Conservation (phyloP, 2,113 vertebrate genomes). For the Marmota flaviventris region DNA sequence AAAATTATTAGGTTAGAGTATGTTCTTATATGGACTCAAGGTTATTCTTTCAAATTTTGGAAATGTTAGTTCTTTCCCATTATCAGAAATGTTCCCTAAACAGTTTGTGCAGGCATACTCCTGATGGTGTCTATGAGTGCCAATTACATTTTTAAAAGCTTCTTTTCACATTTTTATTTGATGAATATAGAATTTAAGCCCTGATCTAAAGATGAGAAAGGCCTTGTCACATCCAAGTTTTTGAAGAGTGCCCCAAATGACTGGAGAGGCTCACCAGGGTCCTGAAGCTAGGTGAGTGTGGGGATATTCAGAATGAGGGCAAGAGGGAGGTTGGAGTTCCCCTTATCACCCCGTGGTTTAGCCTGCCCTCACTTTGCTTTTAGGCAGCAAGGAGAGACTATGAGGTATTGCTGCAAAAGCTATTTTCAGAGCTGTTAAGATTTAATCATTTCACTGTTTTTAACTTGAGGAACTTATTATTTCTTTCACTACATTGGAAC, state of each 20-base stretch:
- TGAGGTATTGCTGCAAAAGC: constrained; percentile 70
- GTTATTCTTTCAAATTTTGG: constrained; percentile 38
- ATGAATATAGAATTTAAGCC: constrained; percentile 55
- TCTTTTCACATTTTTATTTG: constrained; percentile 61
- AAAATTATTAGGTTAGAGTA: background rate
- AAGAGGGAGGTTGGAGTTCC: background rate
- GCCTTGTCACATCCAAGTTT: background rate
- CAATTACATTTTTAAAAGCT: constrained; percentile 57
- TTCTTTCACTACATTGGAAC: constrained; percentile 59
- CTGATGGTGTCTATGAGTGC: constrained; percentile 4
- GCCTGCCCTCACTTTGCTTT: constrained; percentile 47
- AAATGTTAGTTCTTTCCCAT: constrained; percentile 64
- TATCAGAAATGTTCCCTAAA: constrained; percentile 60
- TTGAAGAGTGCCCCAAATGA: background rate
- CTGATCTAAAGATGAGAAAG: constrained; percentile 56
- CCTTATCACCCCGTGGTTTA: background rate
- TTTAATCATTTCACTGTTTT: constrained; percentile 74
- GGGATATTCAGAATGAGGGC: background rate
- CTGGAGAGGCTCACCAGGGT: background rate
- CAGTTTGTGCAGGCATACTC: constrained; percentile 50
- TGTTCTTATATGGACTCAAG: background rate
- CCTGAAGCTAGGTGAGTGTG: background rate
- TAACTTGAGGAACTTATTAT: constrained; percentile 61
- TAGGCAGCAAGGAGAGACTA: constrained; percentile 53
- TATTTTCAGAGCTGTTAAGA: constrained; percentile 77